phyloP scores from a whole-genome alignment of 1,140 invertebrate species.

The Drosophila triauraria region DNA sequence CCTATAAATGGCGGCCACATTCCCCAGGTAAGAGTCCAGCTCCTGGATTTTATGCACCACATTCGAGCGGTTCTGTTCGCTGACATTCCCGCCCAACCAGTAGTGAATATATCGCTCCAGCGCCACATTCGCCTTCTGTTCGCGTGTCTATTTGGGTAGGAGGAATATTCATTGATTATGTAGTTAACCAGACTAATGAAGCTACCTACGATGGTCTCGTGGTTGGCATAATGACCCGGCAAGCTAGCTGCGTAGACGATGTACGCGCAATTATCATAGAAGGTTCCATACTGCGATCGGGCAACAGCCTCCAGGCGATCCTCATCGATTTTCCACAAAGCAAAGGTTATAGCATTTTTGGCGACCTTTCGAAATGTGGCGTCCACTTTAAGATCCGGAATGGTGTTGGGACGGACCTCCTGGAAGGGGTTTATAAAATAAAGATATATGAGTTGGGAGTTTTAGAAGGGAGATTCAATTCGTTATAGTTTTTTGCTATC shows the following conservation, averaged over 20 bases:
- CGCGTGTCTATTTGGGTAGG: conserved; percentile 79
- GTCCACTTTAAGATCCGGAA: conserved; percentile 85
- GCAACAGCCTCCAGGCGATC: conserved; percentile 91
- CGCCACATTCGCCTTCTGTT: conserved; percentile 82
- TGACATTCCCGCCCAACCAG: conserved; percentile 93
- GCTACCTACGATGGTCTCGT: conserved; percentile 89
- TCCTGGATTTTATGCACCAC: conserved; percentile 94
- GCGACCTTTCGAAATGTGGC: conserved; percentile 90
- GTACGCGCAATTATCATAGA: conserved; percentile 94
- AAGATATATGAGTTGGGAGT: neutral
- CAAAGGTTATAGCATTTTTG: conserved; percentile 90
- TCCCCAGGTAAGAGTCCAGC: conserved; percentile 92
- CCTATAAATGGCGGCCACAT: conserved; percentile 91
- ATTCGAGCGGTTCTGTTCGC: conserved; percentile 91
- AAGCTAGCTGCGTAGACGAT: conserved; percentile 92
- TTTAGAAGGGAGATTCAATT: neutral
- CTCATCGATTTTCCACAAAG: conserved; percentile 93
- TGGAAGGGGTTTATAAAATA: conserved; percentile 15
- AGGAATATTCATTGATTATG: neutral
- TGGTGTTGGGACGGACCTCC: conserved; percentile 80
- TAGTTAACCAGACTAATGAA: neutral
- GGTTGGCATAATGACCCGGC: conserved; percentile 88
- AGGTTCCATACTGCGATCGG: conserved; percentile 92
- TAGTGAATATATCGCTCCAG: conserved; percentile 90
- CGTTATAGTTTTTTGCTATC: too few relatives aligned